phyloP scores from a whole-genome alignment of 1,140 invertebrate genomes.

The Saccostrea glomerata region DNA sequence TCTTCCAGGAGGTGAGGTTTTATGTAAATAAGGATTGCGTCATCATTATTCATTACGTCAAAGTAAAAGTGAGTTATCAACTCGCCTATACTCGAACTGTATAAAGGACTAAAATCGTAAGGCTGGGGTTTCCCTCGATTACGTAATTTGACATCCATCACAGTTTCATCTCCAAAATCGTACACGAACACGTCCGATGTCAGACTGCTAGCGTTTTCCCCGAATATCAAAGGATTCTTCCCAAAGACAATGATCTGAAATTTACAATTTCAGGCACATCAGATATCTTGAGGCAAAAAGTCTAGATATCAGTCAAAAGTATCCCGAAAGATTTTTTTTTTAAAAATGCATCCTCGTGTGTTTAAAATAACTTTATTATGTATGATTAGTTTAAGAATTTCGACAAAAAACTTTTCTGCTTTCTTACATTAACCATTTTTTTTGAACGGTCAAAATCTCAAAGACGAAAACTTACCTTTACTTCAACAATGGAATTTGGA shows the following conservation, averaged over 20 bases:
- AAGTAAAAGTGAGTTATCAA: neutral
- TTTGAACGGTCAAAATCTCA: no score
- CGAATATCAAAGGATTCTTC: constrained; percentile 15
- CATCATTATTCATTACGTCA: constrained; percentile 32
- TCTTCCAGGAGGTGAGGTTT: neutral
- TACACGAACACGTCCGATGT: constrained; percentile 3
- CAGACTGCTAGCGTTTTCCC: neutral
- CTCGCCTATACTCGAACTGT: neutral
- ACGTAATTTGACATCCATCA: neutral
- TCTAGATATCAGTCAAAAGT: no score
- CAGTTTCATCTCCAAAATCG: neutral
- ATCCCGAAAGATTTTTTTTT: no score
- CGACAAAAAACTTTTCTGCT: no score
- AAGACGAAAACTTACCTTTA: neutral
- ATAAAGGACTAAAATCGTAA: neutral
- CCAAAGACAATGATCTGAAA: neutral
- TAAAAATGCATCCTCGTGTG: no score
- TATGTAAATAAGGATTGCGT: constrained; percentile 28
- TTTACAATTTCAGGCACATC: neutral
- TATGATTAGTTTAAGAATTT: no score
- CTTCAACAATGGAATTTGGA: neutral
- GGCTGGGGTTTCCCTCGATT: neutral
- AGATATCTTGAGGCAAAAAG: no score
- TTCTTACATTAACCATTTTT: no score
- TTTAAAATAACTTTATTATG: no score